Conservation (phyloP, 2,888 invertebrate genomes). For the Spisula subtruncata region DNA sequence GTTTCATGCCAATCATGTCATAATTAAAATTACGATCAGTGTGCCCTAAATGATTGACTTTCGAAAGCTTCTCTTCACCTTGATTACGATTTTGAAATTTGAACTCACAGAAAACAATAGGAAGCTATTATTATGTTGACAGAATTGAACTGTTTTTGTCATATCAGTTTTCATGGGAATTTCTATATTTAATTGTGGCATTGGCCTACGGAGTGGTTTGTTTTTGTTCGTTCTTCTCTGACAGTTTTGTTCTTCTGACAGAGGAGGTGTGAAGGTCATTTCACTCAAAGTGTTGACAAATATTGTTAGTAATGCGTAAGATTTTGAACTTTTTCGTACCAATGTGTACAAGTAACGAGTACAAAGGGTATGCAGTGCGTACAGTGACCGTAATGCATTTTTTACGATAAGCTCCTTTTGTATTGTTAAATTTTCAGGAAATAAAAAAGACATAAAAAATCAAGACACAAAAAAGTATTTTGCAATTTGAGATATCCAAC, state of each 20-base stretch:
- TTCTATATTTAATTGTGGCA: not conserved
- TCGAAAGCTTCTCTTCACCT: slow-evolving; percentile 35
- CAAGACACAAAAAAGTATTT: no score
- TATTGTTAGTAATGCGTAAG: not conserved
- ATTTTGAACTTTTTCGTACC: not conserved
- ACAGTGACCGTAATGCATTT: not conserved
- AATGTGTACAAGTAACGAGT: not conserved
- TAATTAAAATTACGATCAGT: not conserved
- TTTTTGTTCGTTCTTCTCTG: not conserved
- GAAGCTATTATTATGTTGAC: slow-evolving; percentile 23
- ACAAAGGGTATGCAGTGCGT: not conserved
- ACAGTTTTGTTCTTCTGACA: slow-evolving; percentile 6
- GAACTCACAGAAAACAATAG: slow-evolving; percentile 24
- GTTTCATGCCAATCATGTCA: not conserved
- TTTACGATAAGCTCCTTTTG: not conserved
- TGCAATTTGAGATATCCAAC: no score
- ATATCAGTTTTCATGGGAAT: slow-evolving; percentile 22
- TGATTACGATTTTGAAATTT: slow-evolving; percentile 46
- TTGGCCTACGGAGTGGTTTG: not conserved
- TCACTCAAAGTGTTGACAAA: not conserved
- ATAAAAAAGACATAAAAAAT: no score
- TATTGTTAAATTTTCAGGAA: no score
- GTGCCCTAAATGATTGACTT: slow-evolving; percentile 37
- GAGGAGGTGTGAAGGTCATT: slow-evolving; percentile 2
- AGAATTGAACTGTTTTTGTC: slow-evolving; percentile 36